A percentile compares a stretch with the other conserved stretches of the same genome.
phyloP scores from a whole-genome alignment of 1,140 invertebrate species.

The Trachymyrmex septentrionalis region DNA sequence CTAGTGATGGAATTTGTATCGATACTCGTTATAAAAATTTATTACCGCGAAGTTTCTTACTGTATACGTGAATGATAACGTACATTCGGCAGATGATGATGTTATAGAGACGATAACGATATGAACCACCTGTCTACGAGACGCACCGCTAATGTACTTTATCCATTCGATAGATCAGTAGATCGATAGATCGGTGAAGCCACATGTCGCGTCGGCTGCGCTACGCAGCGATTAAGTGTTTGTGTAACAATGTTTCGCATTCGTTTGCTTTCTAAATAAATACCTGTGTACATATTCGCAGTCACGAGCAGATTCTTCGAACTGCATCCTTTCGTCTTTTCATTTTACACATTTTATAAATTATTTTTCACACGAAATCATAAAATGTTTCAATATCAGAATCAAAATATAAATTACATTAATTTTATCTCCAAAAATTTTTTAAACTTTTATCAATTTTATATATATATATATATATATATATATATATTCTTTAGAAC shows the following conservation, averaged over 20 bases:
- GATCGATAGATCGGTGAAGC: constrained; percentile 65
- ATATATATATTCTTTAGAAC: too few relatives aligned
- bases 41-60: constrained; percentile 44
- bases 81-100: constrained; percentile 13
- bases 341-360: constrained; percentile 19
- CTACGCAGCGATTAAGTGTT: constrained; percentile 81
- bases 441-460: not conserved
- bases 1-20: constrained; percentile 12
- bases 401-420: not conserved
- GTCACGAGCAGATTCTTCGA: constrained; percentile 51
- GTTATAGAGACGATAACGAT: constrained; percentile 48
- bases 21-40: constrained; percentile 33
- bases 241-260: constrained; percentile 81
- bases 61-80: constrained; percentile 6
- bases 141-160: constrained; percentile 68
- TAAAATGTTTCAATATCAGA: not conserved
- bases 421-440: not conserved
- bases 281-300: constrained; percentile 77
- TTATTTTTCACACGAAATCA: constrained; percentile 18
- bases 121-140: constrained; percentile 66
- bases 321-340: constrained; percentile 38
- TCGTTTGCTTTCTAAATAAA: constrained; percentile 80
- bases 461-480: too few relatives aligned
- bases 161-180: constrained; percentile 62
- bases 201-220: constrained; percentile 59